These are phyloP conservation scores for Calephelis nemesis DNA, from an alignment of 1,140 invertebrate species.

Conservation along the genomic window DNA sequence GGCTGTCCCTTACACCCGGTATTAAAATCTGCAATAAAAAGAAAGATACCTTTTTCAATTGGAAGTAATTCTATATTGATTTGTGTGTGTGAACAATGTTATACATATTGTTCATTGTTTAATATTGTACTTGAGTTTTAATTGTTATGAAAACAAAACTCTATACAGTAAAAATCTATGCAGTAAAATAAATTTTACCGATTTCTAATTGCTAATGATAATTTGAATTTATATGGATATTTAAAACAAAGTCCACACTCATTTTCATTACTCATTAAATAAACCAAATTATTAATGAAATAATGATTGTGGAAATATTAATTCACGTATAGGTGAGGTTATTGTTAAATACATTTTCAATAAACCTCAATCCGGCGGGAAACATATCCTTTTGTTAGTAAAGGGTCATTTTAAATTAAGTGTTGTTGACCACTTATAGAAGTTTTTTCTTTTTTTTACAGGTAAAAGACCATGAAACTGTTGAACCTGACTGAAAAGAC, in stretches of 20 bases:
- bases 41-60: no score
- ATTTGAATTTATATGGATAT: background rate
- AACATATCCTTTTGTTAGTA: constrained; percentile 36
- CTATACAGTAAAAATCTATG: no score
- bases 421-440: constrained; percentile 14
- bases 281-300: constrained; percentile 48
- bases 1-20: no score
- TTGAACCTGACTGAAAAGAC: no score
- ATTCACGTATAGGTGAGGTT: constrained; percentile 73
- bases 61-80: no score
- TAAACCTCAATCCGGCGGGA: constrained; percentile 72
- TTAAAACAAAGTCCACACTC: constrained; percentile 9
- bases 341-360: constrained; percentile 60
- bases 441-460: constrained; percentile 29
- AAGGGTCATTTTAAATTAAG: background rate
- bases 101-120: no score
- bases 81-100: no score
- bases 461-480: constrained; percentile 20
- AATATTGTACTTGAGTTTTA: no score
- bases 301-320: constrained; percentile 60
- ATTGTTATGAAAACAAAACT: no score
- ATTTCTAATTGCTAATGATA: no score
- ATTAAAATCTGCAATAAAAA: no score
- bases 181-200: no score
- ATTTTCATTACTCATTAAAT: constrained; percentile 31